phyloP scores from a whole-genome alignment of 2,888 invertebrate species.

The Parapristionchus giblindavisi region DNA sequence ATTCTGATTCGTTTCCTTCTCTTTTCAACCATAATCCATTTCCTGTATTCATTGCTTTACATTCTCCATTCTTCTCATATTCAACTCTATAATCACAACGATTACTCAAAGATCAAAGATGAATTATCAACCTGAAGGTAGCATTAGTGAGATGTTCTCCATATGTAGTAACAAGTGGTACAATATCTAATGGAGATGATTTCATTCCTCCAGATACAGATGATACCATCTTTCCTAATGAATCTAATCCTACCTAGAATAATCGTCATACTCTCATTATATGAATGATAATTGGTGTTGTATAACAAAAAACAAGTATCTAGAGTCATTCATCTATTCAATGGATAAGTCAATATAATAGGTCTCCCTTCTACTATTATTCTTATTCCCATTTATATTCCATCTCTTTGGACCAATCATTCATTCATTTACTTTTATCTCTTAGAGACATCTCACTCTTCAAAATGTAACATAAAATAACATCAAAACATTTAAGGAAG shows the following conservation, averaged over 20 bases:
- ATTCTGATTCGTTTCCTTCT: slow-evolving; percentile 55
- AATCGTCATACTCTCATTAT: background rate
- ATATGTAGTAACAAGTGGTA: slow-evolving; percentile 66
- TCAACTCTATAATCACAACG: slow-evolving; percentile 53
- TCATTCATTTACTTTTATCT: too few species aligned
- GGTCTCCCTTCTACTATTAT: too few species aligned
- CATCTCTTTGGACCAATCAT: too few species aligned
- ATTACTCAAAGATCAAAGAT: background rate
- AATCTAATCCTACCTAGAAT: slow-evolving; percentile 59
- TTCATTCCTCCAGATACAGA: slow-evolving; percentile 55
- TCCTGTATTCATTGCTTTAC: slow-evolving; percentile 60
- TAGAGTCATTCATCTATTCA: too few species aligned
- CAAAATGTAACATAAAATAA: too few species aligned
- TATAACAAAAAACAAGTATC: too few species aligned
- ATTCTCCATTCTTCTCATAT: slow-evolving; percentile 64
- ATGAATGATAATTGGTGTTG: too few species aligned
- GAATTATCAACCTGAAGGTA: slow-evolving; percentile 53
- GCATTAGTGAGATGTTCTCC: slow-evolving; percentile 65
- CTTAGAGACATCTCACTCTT: too few species aligned
- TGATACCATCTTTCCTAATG: slow-evolving; percentile 63
- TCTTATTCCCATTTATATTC: too few species aligned
- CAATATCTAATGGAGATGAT: slow-evolving; percentile 68
- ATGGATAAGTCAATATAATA: too few species aligned
- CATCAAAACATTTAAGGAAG: too few species aligned
- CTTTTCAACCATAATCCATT: slow-evolving; percentile 47